A percentile compares a stretch with the other conserved stretches of the same genome.
Evolutionary conservation across 37 sponge, comb jelly and placozoan genomes (phyloP).

Genomic region (Halisarca cf. caerulea): DNA sequence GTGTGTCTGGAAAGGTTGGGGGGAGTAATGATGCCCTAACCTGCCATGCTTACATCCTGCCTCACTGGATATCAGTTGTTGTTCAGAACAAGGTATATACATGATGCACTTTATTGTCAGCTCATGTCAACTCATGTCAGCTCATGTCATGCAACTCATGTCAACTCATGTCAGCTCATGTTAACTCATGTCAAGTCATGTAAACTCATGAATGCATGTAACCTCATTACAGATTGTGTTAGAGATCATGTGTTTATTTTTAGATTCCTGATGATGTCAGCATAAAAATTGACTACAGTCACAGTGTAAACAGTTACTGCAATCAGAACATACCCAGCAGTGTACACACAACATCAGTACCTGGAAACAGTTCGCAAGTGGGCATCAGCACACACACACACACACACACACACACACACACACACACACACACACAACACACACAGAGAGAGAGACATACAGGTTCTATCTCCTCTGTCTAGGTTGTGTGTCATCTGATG

Average conservation of each 20-base stretch:
- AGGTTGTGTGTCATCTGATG: conserved; percentile 12
- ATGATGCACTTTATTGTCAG: background rate
- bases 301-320: conserved; percentile 26
- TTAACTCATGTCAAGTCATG: background rate
- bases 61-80: conserved; percentile 48
- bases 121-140: no score
- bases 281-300: conserved; percentile 63
- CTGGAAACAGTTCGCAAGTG: background rate
- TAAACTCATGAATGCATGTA: background rate
- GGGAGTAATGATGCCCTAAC: conserved; percentile 33
- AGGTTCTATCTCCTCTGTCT: background rate
- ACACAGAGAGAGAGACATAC: no score
- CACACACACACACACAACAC: no score
- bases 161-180: no score
- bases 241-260: background rate
- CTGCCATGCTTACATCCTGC: conserved; percentile 23
- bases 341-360: background rate
- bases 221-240: no score
- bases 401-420: no score
- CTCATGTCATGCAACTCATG: no score
- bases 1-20: conserved; percentile 38
- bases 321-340: conserved; percentile 37
- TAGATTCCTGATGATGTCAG: conserved; percentile 27
- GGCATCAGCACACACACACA: no score
- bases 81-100: conserved; percentile 62